Conservation (phyloP, 1,140 invertebrate genomes). For the Eciton burchellii region DNA sequence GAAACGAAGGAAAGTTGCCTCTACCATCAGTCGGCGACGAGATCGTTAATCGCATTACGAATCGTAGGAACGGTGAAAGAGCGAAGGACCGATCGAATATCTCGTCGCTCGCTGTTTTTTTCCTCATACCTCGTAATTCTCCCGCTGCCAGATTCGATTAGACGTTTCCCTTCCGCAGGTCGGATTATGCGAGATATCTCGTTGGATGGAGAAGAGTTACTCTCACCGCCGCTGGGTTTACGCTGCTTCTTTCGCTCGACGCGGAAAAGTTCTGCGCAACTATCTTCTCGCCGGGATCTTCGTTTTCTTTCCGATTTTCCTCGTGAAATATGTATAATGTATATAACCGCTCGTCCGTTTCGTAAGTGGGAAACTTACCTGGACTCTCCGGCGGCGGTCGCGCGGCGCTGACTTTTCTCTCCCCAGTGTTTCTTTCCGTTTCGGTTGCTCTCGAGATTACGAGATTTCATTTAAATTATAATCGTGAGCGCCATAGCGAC, state of each 20-base stretch:
- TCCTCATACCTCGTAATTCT: constrained; percentile 60
- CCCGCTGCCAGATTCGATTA: constrained; percentile 57
- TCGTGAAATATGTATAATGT: constrained; percentile 57
- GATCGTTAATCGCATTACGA: constrained; percentile 53
- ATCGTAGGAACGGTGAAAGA: constrained; percentile 3
- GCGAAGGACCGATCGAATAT: constrained; percentile 31
- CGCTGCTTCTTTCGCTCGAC: constrained; percentile 23
- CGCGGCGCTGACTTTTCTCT: constrained; percentile 53
- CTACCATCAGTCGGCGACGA: not conserved
- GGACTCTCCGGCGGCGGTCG: not conserved
- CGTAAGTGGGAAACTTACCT: constrained; percentile 56
- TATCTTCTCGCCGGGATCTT: constrained; percentile 40
- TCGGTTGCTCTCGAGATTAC: constrained; percentile 60
- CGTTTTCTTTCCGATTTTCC: constrained; percentile 56
- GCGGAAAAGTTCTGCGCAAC: constrained; percentile 61
- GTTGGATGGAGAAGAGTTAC: constrained; percentile 39
- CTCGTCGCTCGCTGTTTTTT: constrained; percentile 34
- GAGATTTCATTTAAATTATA: constrained; percentile 78
- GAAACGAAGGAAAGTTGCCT: constrained; percentile 40
- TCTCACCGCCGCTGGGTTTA: not conserved
- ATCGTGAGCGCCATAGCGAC: constrained; percentile 69
- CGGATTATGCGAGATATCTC: constrained; percentile 65
- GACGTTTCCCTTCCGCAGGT: constrained; percentile 46
- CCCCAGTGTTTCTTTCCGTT: constrained; percentile 56
- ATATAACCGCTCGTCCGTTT: constrained; percentile 55